phyloP scores from a whole-genome alignment of 1,140 invertebrate species.

The Drosophila paulistorum region DNA sequence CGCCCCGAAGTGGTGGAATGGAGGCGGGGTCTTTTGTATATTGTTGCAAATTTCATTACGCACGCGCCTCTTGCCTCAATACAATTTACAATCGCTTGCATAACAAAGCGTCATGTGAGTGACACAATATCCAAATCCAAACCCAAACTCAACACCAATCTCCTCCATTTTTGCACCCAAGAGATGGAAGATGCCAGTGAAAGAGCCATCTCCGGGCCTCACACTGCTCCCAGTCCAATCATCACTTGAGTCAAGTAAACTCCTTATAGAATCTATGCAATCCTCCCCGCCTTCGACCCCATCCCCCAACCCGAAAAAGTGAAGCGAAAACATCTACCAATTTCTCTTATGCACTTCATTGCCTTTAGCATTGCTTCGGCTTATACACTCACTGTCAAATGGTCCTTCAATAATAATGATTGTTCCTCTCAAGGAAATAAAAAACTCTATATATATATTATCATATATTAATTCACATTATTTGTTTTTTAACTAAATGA shows the following conservation, averaged over 20 bases:
- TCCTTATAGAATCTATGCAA: neutral
- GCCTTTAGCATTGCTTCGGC: neutral
- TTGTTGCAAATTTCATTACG: constrained; percentile 75
- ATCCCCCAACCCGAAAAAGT: neutral
- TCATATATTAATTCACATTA: neutral
- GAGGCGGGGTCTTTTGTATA: constrained; percentile 32
- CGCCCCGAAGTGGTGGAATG: neutral
- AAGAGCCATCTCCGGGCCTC: neutral
- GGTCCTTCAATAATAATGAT: neutral
- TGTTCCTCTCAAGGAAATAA: neutral
- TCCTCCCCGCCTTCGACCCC: neutral
- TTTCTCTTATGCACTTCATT: constrained; percentile 6
- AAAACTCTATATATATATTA: no score
- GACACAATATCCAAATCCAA: constrained; percentile 33
- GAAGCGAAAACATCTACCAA: constrained; percentile 10
- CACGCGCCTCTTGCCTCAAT: constrained; percentile 59
- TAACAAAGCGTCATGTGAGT: constrained; percentile 67
- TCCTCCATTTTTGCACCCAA: neutral
- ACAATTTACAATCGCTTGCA: constrained; percentile 75
- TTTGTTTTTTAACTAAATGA: neutral
- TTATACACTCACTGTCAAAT: constrained; percentile 20
- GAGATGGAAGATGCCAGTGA: neutral
- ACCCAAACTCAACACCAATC: constrained; percentile 7
- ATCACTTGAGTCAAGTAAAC: constrained; percentile 7
- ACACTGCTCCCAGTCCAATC: neutral